A percentile compares a stretch with the other conserved stretches of the same genome.
phyloP scores from a whole-genome alignment of 2,888 invertebrate species.

The Hesperia comma region DNA sequence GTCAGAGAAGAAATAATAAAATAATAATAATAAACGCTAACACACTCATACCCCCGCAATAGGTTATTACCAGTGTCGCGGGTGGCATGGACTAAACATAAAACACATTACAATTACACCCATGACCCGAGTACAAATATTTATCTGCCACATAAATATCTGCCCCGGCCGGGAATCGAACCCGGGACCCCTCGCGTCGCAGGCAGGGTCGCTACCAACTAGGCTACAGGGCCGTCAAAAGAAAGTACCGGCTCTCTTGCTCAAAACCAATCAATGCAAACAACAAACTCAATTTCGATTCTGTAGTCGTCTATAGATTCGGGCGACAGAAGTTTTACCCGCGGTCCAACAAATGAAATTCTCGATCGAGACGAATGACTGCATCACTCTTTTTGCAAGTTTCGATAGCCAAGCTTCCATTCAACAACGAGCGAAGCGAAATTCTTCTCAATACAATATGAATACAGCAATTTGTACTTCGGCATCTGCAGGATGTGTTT shows the following conservation, averaged over 20 bases:
- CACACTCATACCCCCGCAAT: no score
- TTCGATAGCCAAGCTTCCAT: conserved; percentile 64
- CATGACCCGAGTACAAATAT: no score
- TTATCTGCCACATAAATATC: no score
- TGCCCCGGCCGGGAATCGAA: no score
- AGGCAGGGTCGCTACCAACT: no score
- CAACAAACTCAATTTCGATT: conserved; percentile 27
- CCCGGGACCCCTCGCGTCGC: no score
- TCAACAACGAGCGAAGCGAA: conserved; percentile 53
- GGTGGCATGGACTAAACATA: no score
- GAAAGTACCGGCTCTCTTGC: background rate
- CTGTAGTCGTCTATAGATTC: conserved; percentile 51
- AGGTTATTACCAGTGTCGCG: no score
- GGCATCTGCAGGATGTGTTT: conserved; percentile 34
- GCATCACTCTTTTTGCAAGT: conserved; percentile 70
- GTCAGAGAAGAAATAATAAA: no score
- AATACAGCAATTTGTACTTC: conserved; percentile 47
- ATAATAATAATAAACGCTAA: no score
- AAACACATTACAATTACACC: no score
- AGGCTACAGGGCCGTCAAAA: no score
- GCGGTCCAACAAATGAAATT: conserved; percentile 73
- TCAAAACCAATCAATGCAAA: conserved; percentile 29
- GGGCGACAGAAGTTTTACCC: conserved; percentile 60
- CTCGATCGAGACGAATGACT: conserved; percentile 74
- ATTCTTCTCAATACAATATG: conserved; percentile 49